Evolutionary conservation across 2,888 invertebrate genomes (phyloP), one percentile per base, ranked within the genome.

Genomic region (Anodontia alba): DNA sequence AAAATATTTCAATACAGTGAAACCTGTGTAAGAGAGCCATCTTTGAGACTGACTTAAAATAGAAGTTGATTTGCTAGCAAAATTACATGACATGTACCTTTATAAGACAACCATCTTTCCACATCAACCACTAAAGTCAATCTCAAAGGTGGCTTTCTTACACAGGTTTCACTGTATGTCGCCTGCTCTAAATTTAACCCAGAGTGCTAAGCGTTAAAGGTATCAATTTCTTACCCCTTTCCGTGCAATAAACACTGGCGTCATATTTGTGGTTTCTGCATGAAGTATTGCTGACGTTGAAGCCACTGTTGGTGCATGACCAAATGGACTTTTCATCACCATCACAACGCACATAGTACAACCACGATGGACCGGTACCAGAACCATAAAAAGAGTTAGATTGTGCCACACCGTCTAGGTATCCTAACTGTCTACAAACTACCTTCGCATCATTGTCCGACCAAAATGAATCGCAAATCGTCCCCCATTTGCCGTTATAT

Each of bases 161-260:
- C n/a, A n/a, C n/a, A n/a, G n/a, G n/a, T n/a, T n/a, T n/a, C n/a
- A n/a, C n/a, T n/a, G n/a, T n/a, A n/a, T n/a, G n/a, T n/a, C n/a
- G n/a, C n/a, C n/a, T n/a, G n/a, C n/a, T n/a, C n/a, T n/a, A n/a
- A n/a, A n/a, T n/a, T n/a, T n/a, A n/a, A n/a, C n/a, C n/a, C n/a
- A n/a, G n/a, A n/a, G n/a, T n/a, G n/a, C n/a, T n/a, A n/a, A n/a
- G n/a, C n/a, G n/a, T n/a, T n/a, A n/a, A n/a, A n/a, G n/a, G n/a
- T n/a, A n/a, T n/a, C n/a, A n/a, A n/a, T n/a, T n/a, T n/a, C 73
- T 74, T 79, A 90, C 91, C 88, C 76, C 83, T 80, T 66, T 88
- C 89, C n/a, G 88, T 89, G 74, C 91, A 91, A 46, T 87, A 86
- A 33, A 91, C 91, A 33, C 88, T 84, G 20, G 90, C 91, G 68